Percentiles rank a stretch among this genome's conserved stretches.
These are phyloP conservation scores for Zoanthus solanderi DNA, from an alignment of 92 coral and sea anemone species.

Conservation along the genomic window DNA sequence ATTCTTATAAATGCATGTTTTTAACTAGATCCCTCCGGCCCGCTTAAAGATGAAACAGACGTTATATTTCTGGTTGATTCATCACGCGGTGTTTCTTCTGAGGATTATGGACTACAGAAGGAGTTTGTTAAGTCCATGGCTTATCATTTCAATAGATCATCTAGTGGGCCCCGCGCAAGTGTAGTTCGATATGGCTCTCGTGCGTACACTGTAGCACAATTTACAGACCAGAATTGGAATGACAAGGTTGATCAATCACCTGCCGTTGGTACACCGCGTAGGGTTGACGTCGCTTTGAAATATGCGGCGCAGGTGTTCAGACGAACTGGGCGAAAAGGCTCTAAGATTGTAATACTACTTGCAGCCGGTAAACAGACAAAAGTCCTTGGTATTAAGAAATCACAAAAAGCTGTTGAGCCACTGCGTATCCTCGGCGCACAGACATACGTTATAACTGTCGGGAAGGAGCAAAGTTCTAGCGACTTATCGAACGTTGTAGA, in stretches of 20 bases:
- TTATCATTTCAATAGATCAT: constrained; percentile 18
- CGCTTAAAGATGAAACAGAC: constrained; percentile 27
- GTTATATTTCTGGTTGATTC: constrained; percentile 43
- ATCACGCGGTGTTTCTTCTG: constrained; percentile 29
- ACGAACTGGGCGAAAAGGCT: constrained; percentile 57
- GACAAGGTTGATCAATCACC: constrained; percentile 8
- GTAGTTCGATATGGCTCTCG: constrained; percentile 27
- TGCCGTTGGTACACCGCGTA: constrained; percentile 31
- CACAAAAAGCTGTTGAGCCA: constrained; percentile 51
- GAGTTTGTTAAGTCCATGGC: constrained; percentile 42
- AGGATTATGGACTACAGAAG: constrained; percentile 41
- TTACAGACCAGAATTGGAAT: constrained; percentile 21
- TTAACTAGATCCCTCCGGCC: constrained; percentile 40
- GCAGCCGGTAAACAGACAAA: constrained; percentile 59
- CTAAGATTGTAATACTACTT: constrained; percentile 61
- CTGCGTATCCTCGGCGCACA: constrained; percentile 60
- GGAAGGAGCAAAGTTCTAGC: constrained; percentile 45
- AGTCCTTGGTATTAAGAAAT: constrained; percentile 17
- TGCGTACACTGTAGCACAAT: constrained; percentile 27
- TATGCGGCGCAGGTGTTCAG: constrained; percentile 27
- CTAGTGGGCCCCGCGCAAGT: constrained; percentile 33
- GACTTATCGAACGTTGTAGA: constrained; percentile 39
- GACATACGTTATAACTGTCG: constrained; percentile 58
- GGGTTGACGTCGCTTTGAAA: constrained; percentile 27
- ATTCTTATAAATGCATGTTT: not conserved